Base-by-base conservation (phyloP, 2,888 invertebrate genomes). In the Volucella zonaria region DNA sequence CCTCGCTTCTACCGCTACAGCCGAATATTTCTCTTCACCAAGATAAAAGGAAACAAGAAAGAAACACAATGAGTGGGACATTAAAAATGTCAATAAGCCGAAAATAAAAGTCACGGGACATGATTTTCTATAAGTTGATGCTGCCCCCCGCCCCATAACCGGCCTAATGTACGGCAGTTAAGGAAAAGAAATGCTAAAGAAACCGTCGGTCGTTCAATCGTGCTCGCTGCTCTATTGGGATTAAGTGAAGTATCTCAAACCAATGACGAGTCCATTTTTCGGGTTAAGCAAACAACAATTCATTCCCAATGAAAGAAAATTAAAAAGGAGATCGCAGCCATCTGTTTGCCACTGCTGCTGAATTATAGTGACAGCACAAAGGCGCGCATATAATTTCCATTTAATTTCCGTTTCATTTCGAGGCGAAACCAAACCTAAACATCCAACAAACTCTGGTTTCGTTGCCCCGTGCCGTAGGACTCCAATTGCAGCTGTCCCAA, bases 31-130 rank as follows among this genome's bases (percentile, higher is more conserved):
- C 6, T 6, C 31, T 31, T 31, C 6, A 6, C 6, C 31, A 31
- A 31, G 31, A 31, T 31, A 18, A 59, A 67, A 14, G 49, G 66
- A 31, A 43, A 23, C 23, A 54, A 18, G 11, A 14, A 51, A 52
- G 3, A 8, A 43, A 38, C 43, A 76, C 52, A 78, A 82, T 64
- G 58, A 31, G 64, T 52, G 68, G 62, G 45, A 49, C 58, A 74
- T 78, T 74, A 74, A 78, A 51, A 78, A 82, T 78, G 74, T 78
- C 82, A 78, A 78, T 78, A 82, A 74, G 68, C 52, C 54, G 52
- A 58, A 82, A 58, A 82, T 68, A 68, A 78, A 68, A 74, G 82
- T 78, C 82, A 78, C 74, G 74, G 78, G 66, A 78, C 73, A 31
- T 51, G 51, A 70, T 74, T 31, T 31, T 58, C 68, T 31, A 71